Conservation (phyloP, 2,113 vertebrate genomes). For the Peucedramus taeniatus region DNA sequence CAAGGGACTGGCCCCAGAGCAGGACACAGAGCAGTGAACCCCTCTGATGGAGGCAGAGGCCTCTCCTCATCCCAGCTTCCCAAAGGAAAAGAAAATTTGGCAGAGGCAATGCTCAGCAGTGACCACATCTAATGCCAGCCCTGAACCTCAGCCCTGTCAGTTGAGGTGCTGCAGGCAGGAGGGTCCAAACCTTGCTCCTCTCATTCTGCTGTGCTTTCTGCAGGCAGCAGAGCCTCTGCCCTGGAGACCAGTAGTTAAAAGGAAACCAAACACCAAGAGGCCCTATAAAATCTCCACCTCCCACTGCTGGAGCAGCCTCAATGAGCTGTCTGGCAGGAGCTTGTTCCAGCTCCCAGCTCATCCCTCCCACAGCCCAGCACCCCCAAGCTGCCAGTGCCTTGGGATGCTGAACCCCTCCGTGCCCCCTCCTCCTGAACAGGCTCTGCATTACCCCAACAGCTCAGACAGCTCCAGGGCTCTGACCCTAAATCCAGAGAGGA, state of each 20-base stretch:
- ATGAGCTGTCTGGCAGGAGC: neutral
- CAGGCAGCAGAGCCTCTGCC: neutral
- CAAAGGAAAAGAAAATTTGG: neutral
- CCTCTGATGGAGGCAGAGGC: neutral
- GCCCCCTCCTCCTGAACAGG: neutral
- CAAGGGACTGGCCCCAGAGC: neutral
- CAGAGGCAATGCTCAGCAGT: neutral
- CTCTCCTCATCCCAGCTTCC: neutral
- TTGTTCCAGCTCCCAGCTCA: neutral
- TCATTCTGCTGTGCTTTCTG: neutral
- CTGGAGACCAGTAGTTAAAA: neutral
- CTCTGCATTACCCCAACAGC: neutral
- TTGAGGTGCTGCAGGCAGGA: neutral
- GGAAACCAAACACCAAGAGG: neutral
- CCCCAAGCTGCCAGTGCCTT: neutral
- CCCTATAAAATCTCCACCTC: neutral
- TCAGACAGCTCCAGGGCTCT: neutral
- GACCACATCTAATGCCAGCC: neutral
- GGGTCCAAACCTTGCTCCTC: neutral
- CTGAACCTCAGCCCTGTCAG: neutral
- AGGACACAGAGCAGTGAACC: fast-evolving
- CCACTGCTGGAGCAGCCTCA: neutral
- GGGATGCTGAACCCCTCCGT: fast-evolving
- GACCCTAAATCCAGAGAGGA: neutral
- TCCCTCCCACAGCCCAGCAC: neutral